Conservation (phyloP, 2,888 invertebrate genomes). For the Calliphora vomitoria region DNA sequence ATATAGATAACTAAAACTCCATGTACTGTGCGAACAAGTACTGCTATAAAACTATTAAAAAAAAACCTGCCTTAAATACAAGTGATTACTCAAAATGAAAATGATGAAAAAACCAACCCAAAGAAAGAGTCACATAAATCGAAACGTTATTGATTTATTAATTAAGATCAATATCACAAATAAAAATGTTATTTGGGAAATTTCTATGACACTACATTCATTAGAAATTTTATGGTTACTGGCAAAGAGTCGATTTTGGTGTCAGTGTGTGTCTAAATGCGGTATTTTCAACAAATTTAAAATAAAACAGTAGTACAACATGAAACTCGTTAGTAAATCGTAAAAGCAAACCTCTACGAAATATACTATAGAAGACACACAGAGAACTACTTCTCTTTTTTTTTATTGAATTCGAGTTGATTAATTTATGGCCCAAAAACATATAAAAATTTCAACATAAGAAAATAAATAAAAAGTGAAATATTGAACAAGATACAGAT, state of each 20-base stretch:
- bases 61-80: not conserved
- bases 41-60: not conserved
- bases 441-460: conserved; percentile 53
- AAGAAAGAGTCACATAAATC: conserved; percentile 27
- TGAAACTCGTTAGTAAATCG: conserved; percentile 57
- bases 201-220: conserved; percentile 30
- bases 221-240: conserved; percentile 1
- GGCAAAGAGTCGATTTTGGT: not conserved
- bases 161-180: conserved; percentile 54
- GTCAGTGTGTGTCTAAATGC: conserved; percentile 40
- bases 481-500: not conserved
- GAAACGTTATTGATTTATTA: conserved; percentile 57
- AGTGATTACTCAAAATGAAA: conserved; percentile 30
- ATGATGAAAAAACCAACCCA: not conserved
- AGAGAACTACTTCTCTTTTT: conserved; percentile 1
- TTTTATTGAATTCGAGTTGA: conserved; percentile 44
- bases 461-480: conserved; percentile 1
- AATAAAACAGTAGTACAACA: conserved; percentile 61
- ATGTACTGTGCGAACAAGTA: not conserved
- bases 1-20: not conserved
- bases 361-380: not conserved
- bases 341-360: conserved; percentile 50
- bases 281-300: conserved; percentile 52
- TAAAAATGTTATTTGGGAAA: conserved; percentile 35
- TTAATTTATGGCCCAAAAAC: conserved; percentile 65